Evolutionary conservation across 2,113 vertebrate genomes (phyloP).

Genomic region (Platycercus adscitus): DNA sequence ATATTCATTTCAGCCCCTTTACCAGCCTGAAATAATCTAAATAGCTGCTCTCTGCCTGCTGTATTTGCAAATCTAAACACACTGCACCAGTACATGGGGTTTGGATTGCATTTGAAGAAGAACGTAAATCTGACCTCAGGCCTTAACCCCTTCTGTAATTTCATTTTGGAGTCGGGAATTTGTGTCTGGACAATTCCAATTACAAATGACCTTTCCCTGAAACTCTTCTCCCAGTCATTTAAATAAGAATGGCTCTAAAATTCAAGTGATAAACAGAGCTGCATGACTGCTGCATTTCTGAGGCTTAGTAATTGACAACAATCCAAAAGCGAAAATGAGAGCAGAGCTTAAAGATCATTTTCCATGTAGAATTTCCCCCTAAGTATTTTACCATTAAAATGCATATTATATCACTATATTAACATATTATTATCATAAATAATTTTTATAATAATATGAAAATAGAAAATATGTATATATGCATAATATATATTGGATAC

Average conservation of each 20-base stretch:
- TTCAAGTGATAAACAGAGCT: neutral
- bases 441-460: too few species aligned
- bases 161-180: neutral
- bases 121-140: neutral
- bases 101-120: neutral
- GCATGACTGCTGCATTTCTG: neutral
- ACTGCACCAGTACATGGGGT: neutral
- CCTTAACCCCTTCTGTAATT: neutral
- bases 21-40: neutral
- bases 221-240: neutral
- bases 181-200: slow-evolving; percentile 6
- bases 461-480: too few species aligned
- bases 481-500: neutral
- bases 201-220: neutral
- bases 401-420: neutral
- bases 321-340: neutral
- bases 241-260: neutral
- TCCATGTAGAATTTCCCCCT: neutral
- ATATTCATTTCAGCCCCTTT: neutral
- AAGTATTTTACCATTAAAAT: neutral
- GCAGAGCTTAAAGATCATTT: neutral
- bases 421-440: neutral
- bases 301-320: neutral
- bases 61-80: neutral
- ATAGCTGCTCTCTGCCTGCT: neutral